Percentiles rank a stretch among this genome's conserved stretches.
Evolutionary conservation across 2,113 vertebrate species (phyloP).

Genomic region (Solea senegalensis): DNA sequence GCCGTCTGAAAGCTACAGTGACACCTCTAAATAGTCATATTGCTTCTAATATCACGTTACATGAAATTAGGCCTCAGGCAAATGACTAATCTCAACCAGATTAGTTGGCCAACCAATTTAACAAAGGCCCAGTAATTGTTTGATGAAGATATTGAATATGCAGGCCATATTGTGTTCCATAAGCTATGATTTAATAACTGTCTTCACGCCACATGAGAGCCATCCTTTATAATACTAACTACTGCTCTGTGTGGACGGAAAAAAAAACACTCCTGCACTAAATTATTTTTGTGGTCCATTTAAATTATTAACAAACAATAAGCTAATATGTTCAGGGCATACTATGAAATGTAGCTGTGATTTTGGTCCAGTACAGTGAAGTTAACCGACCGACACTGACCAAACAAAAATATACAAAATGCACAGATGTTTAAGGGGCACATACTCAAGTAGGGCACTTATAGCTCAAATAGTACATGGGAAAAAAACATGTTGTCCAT

Average conservation of each 20-base stretch:
- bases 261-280: too few relatives aligned
- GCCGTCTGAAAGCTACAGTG: conserved; percentile 20
- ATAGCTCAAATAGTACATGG: too few relatives aligned
- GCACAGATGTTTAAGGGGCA: too few relatives aligned
- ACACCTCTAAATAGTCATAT: conserved; percentile 19
- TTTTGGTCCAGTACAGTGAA: too few relatives aligned
- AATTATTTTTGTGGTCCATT: too few relatives aligned
- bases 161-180: conserved; percentile 70
- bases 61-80: conserved; percentile 56
- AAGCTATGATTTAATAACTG: conserved; percentile 76
- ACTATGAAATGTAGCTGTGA: too few relatives aligned
- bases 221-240: conserved; percentile 55
- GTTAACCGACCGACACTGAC: too few relatives aligned
- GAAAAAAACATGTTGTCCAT: too few relatives aligned
- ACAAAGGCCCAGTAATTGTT: conserved; percentile 68
- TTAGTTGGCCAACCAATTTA: conserved; percentile 67
- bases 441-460: too few relatives aligned
- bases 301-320: too few relatives aligned
- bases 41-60: conserved; percentile 59
- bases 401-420: too few relatives aligned
- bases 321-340: too few relatives aligned
- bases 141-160: conserved; percentile 77
- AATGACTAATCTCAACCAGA: conserved; percentile 59
- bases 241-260: background rate
- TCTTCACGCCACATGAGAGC: conserved; percentile 58